These are phyloP conservation scores for Trematomus bernacchii DNA, from an alignment of 2,797 vertebrate species.

Conservation along the genomic window DNA sequence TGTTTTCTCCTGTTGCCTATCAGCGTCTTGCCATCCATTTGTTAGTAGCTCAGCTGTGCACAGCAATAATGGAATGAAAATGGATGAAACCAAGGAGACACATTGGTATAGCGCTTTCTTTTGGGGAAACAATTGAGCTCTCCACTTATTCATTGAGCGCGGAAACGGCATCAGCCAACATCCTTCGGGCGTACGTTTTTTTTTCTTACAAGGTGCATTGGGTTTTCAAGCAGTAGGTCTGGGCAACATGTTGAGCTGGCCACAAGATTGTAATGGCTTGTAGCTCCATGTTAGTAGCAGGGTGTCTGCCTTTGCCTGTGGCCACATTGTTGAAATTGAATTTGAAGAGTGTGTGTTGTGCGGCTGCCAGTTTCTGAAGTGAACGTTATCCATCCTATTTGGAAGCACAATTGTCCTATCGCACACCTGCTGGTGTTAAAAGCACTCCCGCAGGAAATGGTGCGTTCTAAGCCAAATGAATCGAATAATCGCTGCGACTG, in stretches of 20 bases:
- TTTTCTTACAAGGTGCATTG: constrained; percentile 37
- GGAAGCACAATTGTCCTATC: constrained; percentile 48
- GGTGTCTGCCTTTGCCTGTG: constrained; percentile 57
- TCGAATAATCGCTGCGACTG: constrained; percentile 13
- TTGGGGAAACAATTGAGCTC: constrained; percentile 32
- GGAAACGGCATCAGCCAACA: constrained; percentile 26
- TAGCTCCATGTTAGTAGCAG: constrained; percentile 31
- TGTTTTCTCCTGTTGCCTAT: constrained; percentile 32
- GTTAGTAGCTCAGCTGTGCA: constrained; percentile 34
- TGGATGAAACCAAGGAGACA: constrained; percentile 44
- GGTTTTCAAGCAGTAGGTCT: constrained; percentile 37
- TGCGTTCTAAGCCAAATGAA: constrained; percentile 26
- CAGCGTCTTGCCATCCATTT: constrained; percentile 38
- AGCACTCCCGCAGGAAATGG: constrained; percentile 28
- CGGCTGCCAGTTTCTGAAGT: constrained; percentile 44
- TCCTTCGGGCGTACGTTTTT: constrained; percentile 32
- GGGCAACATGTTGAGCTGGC: constrained; percentile 37
- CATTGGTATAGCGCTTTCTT: constrained; percentile 40
- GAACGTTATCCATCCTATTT: constrained; percentile 46
- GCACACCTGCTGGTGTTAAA: constrained; percentile 52
- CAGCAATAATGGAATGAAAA: constrained; percentile 49
- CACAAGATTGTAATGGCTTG: constrained; percentile 36
- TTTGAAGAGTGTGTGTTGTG: constrained; percentile 40
- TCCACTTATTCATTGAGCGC: constrained; percentile 17
- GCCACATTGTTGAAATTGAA: constrained; percentile 62